Conservation (phyloP, 2,797 vertebrate species). For the Acipenser oxyrinchus region DNA sequence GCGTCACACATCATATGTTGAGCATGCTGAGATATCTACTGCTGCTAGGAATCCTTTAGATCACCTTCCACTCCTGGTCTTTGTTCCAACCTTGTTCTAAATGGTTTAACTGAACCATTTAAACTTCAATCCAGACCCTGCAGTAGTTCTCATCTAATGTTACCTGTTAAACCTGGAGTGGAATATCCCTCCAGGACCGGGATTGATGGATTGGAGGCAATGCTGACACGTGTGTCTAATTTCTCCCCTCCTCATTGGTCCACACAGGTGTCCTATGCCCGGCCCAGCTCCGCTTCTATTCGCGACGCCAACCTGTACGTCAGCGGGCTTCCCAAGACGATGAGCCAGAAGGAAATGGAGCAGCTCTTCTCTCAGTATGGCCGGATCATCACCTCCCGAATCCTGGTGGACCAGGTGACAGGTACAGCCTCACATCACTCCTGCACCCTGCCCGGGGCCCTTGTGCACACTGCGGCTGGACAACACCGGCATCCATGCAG, state of each 20-base stretch:
- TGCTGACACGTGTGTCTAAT: no score
- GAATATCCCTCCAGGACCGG: no score
- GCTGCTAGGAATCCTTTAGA: no score
- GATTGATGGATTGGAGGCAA: no score
- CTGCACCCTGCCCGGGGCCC: conserved; percentile 7
- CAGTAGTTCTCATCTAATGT: no score
- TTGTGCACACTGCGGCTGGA: accelerated
- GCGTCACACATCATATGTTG: no score
- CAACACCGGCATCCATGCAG: neutral
- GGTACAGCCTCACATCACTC: conserved; percentile 48
- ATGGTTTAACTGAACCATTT: no score
- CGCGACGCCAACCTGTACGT: conserved; percentile 93
- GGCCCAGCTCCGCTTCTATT: conserved; percentile 90
- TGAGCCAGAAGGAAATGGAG: conserved; percentile 96
- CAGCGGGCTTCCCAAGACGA: conserved; percentile 87
- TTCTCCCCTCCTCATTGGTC: neutral
- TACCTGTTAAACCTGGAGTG: no score
- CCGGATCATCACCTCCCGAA: conserved; percentile 92
- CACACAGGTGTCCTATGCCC: conserved; percentile 82
- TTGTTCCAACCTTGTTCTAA: no score
- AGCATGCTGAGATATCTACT: no score
- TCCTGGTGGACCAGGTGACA: conserved; percentile 87
- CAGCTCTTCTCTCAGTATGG: conserved; percentile 93
- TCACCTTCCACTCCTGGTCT: no score
- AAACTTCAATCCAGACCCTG: no score